Evolutionary conservation across 2,888 invertebrate species (phyloP), one percentile per base, ranked within the genome.

Genomic region (Ectropis crepuscularia): DNA sequence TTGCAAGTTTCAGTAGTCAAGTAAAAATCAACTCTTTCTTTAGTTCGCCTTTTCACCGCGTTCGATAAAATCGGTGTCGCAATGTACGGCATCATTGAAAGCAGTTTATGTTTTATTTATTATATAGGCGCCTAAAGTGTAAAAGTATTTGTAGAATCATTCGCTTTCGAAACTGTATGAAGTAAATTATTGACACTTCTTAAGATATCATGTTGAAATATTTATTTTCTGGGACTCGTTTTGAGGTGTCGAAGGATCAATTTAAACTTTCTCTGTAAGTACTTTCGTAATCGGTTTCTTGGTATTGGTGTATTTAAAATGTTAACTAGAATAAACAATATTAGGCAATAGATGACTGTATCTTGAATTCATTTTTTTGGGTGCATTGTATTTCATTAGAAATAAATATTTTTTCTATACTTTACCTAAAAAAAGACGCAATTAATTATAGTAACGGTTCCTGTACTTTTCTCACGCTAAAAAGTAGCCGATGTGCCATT

Each of bases 151-250:
- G 49, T 53, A 46, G 28, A 36, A 58, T 51, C 63, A 51, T 58
- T 57, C 45, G 63, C 63, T 63, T 63, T 63, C 63, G 28, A 63
- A 59, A 50, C 53, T 51, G 46, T 63, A 53, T 57, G 55, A 28
- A 41, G 64, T 65, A 65, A 65, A 57, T 65, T 65, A 65, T 65
- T 57, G 60, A 61, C 57, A 65, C 64, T 60, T 60, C 12, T 8
- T 9, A 65, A 51, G 55, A 60, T 65, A 64, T 57, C 57, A 53
- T 49, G 59, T 63, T 55, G 63, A 54, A 59, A 55, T 63, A 54
- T 63, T 63, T 63, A 58, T 54, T 47, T 50, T 53, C 43, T n/a
- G 57, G 5, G 28, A 51, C 12, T 50, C 41, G 54, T 59, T 58
- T 42, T 8, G 38, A 58, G 57, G 54, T 63, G 54, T 50, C 59